Percentiles rank a stretch among this genome's conserved stretches.
Conservation (phyloP, 2,113 vertebrate genomes). For the Dunckerocampus dactyliophorus region DNA sequence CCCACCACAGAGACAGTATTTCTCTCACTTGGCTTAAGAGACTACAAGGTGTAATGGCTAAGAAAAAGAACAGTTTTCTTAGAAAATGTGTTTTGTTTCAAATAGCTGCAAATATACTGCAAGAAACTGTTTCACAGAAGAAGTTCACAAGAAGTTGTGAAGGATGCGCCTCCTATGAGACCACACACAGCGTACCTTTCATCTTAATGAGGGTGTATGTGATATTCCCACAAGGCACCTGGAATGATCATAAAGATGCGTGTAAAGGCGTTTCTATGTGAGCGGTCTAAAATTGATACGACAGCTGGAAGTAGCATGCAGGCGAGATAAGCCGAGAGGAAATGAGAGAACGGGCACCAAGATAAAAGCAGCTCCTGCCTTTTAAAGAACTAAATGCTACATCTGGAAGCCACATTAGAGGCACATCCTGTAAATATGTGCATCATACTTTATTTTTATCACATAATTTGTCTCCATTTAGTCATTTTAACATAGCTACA, state of each 20-base stretch:
- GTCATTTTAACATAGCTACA: not conserved
- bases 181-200: slow-evolving; percentile 13
- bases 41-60: not conserved
- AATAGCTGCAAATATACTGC: not conserved
- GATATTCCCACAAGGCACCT: slow-evolving; percentile 29
- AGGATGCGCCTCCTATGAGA: slow-evolving; percentile 14
- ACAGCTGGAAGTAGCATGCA: slow-evolving; percentile 21
- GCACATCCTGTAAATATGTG: slow-evolving; percentile 1
- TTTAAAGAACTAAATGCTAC: slow-evolving; percentile 40
- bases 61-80: not conserved
- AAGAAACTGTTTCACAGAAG: slow-evolving; percentile 1
- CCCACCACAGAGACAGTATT: not conserved
- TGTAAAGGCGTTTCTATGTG: slow-evolving; percentile 1
- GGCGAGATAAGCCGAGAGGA: slow-evolving; percentile 26
- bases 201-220: slow-evolving; percentile 12
- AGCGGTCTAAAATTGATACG: slow-evolving; percentile 22
- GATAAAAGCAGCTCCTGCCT: slow-evolving; percentile 28
- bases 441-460: too few species aligned
- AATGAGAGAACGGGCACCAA: slow-evolving; percentile 27
- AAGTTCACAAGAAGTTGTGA: not conserved
- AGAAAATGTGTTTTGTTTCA: not conserved
- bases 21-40: not conserved
- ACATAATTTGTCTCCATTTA: not conserved
- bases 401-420: slow-evolving; percentile 11
- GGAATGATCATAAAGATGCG: slow-evolving; percentile 20